phyloP scores from a whole-genome alignment of 53 echinoderm and acorn worm species.

The Hippasteria phrygiana region DNA sequence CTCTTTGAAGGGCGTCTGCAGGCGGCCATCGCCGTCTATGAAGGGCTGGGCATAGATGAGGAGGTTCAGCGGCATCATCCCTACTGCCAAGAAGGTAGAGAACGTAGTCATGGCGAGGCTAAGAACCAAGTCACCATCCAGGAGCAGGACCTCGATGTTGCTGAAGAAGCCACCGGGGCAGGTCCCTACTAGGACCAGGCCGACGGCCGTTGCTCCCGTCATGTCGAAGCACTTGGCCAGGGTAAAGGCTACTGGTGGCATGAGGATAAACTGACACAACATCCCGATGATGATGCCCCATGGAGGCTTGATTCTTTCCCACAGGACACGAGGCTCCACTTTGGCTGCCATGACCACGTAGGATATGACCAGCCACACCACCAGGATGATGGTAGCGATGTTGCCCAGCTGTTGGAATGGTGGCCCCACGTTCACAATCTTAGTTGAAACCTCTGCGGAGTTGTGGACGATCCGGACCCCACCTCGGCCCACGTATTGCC shows the following conservation, averaged over 20 bases:
- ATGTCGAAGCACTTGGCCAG: conserved; percentile 67
- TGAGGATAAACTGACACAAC: conserved; percentile 90
- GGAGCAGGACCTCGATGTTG: conserved; percentile 84
- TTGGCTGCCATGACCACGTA: conserved; percentile 89
- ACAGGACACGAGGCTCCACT: conserved; percentile 71
- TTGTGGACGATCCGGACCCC: not conserved
- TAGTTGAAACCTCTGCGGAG: conserved; percentile 4
- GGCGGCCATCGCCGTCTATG: conserved; percentile 64
- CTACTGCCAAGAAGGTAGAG: conserved; percentile 86
- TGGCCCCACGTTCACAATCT: conserved; percentile 25
- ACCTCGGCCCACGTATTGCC: conserved; percentile 45
- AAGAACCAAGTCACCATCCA: conserved; percentile 85
- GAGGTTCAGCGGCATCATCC: conserved; percentile 93
- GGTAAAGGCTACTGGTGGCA: conserved; percentile 84
- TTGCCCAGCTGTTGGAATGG: conserved; percentile 37
- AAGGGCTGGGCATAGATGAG: conserved; percentile 87
- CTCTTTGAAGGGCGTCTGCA: conserved; percentile 80
- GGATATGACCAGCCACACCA: conserved; percentile 81
- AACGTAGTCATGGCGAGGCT: conserved; percentile 96
- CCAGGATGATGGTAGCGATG: conserved; percentile 53
- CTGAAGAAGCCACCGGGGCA: conserved; percentile 95
- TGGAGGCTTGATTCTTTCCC: conserved; percentile 71
- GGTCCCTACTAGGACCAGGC: conserved; percentile 89
- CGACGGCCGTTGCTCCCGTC: conserved; percentile 72
- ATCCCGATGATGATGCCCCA: conserved; percentile 83